Percentiles rank a stretch among this genome's conserved stretches.
phyloP scores from a whole-genome alignment of 2,113 vertebrate genomes.

The Megaptera novaeangliae region DNA sequence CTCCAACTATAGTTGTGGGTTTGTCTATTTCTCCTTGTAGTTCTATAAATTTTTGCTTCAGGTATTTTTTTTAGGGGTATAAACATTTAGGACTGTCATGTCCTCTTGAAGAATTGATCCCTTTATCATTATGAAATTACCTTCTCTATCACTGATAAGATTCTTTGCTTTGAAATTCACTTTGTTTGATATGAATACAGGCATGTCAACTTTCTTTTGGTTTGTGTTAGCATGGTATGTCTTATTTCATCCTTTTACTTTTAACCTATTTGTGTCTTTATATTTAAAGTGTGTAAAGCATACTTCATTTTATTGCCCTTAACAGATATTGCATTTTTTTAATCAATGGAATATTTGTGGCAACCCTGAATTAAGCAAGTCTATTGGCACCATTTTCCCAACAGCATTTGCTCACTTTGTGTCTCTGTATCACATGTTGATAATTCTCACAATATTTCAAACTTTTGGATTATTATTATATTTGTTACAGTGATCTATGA shows the following conservation, averaged over 20 bases:
- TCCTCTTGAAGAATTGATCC: not conserved
- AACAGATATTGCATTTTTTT: not conserved
- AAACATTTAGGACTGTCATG: not conserved
- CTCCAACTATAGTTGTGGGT: not conserved
- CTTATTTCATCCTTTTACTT: not conserved
- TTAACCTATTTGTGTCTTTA: not conserved
- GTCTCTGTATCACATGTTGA: not conserved
- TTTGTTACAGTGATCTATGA: not conserved
- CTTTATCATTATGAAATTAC: not conserved
- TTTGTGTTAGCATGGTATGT: not conserved
- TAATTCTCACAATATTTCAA: not conserved
- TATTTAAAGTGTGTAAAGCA: not conserved
- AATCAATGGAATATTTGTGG: not conserved
- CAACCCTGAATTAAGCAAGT: not conserved
- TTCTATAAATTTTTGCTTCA: not conserved
- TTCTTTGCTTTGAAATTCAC: not conserved
- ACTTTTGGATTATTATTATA: not conserved
- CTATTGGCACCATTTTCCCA: not conserved
- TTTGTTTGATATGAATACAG: not conserved
- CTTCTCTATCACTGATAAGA: not conserved
- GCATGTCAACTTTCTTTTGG: not conserved
- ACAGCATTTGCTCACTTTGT: not conserved
- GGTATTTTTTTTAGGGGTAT: not conserved
- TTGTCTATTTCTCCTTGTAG: not conserved
- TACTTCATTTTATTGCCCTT: not conserved